A percentile compares a stretch with the other conserved stretches of the same genome.
Conservation (phyloP, 1,140 invertebrate genomes). For the Propsilocerus akamusi region DNA sequence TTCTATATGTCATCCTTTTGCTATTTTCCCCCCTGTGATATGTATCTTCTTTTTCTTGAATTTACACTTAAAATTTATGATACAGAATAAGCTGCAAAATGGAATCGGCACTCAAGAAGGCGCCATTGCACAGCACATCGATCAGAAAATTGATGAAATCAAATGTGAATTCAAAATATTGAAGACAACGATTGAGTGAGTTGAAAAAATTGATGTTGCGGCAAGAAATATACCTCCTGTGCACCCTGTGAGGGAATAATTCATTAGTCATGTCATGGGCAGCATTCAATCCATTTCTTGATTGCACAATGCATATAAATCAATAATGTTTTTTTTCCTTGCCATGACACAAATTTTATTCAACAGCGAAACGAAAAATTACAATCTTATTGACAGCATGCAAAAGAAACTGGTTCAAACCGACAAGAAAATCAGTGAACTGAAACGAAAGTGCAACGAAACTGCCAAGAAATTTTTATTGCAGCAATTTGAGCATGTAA, state of each 20-base stretch:
- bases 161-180: neutral
- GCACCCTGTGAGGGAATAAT: too few relatives aligned
- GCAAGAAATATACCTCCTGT: neutral
- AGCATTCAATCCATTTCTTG: too few relatives aligned
- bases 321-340: neutral
- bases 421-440: neutral
- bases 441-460: conserved; percentile 1
- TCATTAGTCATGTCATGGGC: too few relatives aligned
- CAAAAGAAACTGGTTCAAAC: neutral
- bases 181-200: neutral
- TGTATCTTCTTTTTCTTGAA: too few relatives aligned
- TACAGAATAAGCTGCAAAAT: neutral
- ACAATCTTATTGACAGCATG: neutral
- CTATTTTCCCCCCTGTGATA: too few relatives aligned
- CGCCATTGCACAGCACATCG: neutral
- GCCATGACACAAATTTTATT: too few relatives aligned
- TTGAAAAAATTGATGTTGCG: neutral
- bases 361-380: neutral
- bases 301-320: too few relatives aligned
- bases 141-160: neutral
- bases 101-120: neutral
- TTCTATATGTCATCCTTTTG: too few relatives aligned
- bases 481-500: neutral
- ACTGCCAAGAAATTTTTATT: neutral
- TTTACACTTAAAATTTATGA: too few relatives aligned